Percentiles rank a stretch among this genome's conserved stretches.
Evolutionary conservation across 2,797 vertebrate genomes (phyloP).

Genomic region (Acanthurus leucopareius): DNA sequence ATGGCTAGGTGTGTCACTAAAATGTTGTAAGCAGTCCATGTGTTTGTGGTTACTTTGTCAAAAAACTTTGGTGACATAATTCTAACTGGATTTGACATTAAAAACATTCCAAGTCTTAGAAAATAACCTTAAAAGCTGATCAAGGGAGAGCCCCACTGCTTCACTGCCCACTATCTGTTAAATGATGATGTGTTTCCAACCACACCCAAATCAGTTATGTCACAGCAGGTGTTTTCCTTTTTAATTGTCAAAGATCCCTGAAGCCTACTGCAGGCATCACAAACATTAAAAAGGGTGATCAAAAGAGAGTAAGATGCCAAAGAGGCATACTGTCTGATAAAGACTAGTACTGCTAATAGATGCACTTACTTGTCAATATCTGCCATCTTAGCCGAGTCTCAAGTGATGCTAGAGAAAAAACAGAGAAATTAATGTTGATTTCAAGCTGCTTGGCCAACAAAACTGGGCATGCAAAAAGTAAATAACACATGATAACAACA

Average conservation of each 20-base stretch:
- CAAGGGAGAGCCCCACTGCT: not conserved
- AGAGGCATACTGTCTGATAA: not conserved
- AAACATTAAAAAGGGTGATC: not conserved
- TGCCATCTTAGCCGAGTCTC: slow-evolving; percentile 90
- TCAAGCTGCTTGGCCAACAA: slow-evolving; percentile 17
- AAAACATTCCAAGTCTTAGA: not conserved
- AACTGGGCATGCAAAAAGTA: not conserved
- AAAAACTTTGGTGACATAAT: not conserved
- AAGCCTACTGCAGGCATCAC: not conserved
- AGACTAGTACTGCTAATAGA: too few relatives aligned
- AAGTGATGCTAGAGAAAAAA: slow-evolving; percentile 78
- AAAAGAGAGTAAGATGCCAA: not conserved
- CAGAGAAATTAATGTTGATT: slow-evolving; percentile 37
- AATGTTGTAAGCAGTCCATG: not conserved
- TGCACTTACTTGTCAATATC: slow-evolving; percentile 98
- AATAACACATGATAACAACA: not conserved
- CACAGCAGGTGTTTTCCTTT: slow-evolving; percentile 8
- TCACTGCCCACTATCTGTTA: not conserved
- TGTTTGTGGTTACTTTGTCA: not conserved
- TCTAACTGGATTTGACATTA: not conserved
- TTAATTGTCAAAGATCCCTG: not conserved
- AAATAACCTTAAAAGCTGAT: slow-evolving; percentile 22
- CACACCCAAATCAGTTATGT: not conserved
- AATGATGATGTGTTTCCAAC: not conserved
- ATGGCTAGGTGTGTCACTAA: not conserved